phyloP scores from a whole-genome alignment of 2,113 vertebrate genomes.

The Corythornis madagascariensis region DNA sequence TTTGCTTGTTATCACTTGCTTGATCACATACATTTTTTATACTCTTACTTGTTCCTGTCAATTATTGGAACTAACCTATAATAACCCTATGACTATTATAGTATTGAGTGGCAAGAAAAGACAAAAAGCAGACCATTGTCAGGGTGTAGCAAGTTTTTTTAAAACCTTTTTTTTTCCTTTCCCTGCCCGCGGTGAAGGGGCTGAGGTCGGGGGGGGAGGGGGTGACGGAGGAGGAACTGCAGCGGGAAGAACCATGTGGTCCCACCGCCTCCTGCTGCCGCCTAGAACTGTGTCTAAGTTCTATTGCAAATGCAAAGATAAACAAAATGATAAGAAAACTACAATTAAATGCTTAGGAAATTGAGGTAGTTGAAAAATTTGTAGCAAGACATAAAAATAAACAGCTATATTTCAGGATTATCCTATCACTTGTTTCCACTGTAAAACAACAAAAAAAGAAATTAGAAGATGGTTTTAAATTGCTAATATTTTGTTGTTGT shows the following conservation, averaged over 20 bases:
- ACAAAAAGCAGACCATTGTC: not conserved
- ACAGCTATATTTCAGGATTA: not conserved
- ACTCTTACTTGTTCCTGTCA: too few species aligned
- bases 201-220: too few species aligned
- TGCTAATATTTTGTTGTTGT: too few species aligned
- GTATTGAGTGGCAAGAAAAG: not conserved
- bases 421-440: not conserved
- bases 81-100: not conserved
- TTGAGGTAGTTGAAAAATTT: not conserved
- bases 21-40: too few species aligned
- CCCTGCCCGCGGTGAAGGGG: too few species aligned
- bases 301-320: not conserved
- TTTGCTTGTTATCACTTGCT: too few species aligned
- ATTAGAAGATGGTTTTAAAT: not conserved
- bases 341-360: conserved; percentile 7
- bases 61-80: too few species aligned
- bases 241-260: too few species aligned
- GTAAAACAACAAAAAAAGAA: not conserved
- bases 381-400: not conserved
- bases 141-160: too few species aligned
- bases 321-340: conserved; percentile 21
- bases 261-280: too few species aligned
- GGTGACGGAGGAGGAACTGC: too few species aligned
- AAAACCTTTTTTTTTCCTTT: too few species aligned
- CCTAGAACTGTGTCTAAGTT: not conserved